phyloP scores from a whole-genome alignment of 2,888 invertebrate genomes.

The Tenthredo mesomela region DNA sequence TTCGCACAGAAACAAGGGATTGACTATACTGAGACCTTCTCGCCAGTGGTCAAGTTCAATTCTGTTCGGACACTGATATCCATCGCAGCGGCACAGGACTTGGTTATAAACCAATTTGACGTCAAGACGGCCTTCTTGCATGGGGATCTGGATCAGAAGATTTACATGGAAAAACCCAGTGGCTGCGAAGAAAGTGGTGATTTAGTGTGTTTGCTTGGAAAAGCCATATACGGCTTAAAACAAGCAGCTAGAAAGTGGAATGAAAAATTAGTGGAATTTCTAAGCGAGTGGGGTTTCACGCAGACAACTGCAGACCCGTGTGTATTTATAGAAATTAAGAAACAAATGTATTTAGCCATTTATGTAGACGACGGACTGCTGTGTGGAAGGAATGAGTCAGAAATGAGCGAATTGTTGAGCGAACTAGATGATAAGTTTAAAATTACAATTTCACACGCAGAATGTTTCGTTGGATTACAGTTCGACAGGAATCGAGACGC shows the following conservation, averaged over 20 bases:
- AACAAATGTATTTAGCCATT: too few species aligned
- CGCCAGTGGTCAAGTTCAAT: not conserved
- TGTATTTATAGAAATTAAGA: not conserved
- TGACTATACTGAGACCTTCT: not conserved
- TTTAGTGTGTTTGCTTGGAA: not conserved
- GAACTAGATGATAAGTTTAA: not conserved
- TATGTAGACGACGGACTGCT: not conserved
- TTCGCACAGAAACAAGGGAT: not conserved
- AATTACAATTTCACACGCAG: constrained; percentile 52
- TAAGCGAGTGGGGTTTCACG: not conserved
- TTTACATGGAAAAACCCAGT: not conserved
- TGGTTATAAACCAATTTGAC: not conserved
- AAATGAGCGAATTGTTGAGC: constrained; percentile 18
- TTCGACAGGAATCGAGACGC: constrained; percentile 52
- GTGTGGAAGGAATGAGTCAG: too few species aligned
- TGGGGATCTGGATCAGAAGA: not conserved
- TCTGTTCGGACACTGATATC: not conserved
- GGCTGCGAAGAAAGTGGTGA: not conserved
- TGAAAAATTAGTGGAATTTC: not conserved
- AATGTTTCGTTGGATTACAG: constrained; percentile 60
- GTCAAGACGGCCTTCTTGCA: not conserved
- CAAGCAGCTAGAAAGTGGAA: not conserved
- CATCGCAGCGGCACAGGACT: not conserved
- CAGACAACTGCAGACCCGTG: not conserved
- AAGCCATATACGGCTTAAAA: not conserved